Base-by-base conservation (phyloP, 1,140 invertebrate genomes). In the Metopolophium dirhodum region DNA sequence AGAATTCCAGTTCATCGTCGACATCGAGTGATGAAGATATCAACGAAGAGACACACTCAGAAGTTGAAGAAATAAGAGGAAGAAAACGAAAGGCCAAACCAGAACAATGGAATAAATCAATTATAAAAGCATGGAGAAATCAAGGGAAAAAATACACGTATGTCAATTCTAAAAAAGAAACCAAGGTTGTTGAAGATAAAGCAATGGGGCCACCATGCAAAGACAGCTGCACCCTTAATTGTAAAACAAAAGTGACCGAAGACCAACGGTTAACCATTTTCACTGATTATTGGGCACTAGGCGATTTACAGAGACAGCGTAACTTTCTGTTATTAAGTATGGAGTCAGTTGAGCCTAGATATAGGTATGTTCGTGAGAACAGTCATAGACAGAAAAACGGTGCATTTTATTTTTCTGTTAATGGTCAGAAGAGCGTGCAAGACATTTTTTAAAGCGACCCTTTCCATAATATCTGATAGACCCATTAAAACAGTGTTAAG, bases 321-420 rank as follows among this genome's bases (percentile, higher is more conserved):
- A 85, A 85, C 37, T 85, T 85, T 85, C 82, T 41, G 82, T 85
- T 85, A 1, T 85, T 85, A 85, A 85, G 82, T 85, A 85, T 85
- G 82, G 35, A 85, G 82, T 85, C 82, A 85, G 82, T 85, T 85
- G 82, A 85, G 82, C 82, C 82, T 30, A 85, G 18, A 45, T 85
- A 85, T 85, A 85, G 82, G 82, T 85, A 85, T 85, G 82, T 85
- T 85, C 82, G 82, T 0, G 82, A 85, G 82, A 85, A 85, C 82
- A 85, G 41, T 18, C 82, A 85, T 85, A 91, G 90, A 82, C 54
- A 91, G 35, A 90, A 20, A 51, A 90, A 90, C 35, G 54, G 14
- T 54, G 88, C 88, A 90, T 90, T 90, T 90, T 90, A 90, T 90
- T 90, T 90, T 90, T 90, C 88, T 57, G 51, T 90, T 57, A 49